Percentiles rank a stretch among this genome's conserved stretches.
Conservation (phyloP, 2,797 vertebrate species). For the Heterohyrax brucei region DNA sequence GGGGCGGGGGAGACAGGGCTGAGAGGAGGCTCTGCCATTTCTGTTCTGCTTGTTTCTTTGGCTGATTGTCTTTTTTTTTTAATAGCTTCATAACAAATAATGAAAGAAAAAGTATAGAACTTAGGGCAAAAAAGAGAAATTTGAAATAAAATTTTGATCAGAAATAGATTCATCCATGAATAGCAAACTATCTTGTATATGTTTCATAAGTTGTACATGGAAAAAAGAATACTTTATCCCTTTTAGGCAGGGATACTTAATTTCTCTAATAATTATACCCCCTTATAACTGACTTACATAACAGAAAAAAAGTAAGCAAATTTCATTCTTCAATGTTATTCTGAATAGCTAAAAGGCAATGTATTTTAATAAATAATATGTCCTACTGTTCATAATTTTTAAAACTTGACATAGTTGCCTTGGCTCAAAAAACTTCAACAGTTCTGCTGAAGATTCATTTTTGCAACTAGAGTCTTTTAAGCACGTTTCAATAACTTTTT, state of each 20-base stretch:
- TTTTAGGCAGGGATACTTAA: neutral
- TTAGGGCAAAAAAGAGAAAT: neutral
- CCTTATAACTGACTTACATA: neutral
- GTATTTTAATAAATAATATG: constrained; percentile 65
- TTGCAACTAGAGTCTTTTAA: constrained; percentile 24
- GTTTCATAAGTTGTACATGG: neutral
- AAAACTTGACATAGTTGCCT: constrained; percentile 35
- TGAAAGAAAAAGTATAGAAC: neutral
- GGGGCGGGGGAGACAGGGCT: neutral
- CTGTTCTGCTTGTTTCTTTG: neutral
- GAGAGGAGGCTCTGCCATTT: too few species aligned
- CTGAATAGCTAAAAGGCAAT: constrained; percentile 34
- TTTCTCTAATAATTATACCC: constrained; percentile 41
- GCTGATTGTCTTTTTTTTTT: neutral
- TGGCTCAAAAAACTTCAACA: neutral
- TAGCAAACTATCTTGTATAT: neutral
- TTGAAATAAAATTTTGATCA: constrained; percentile 48
- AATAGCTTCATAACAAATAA: constrained; percentile 24
- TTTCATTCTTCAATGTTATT: constrained; percentile 28
- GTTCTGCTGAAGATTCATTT: constrained; percentile 38
- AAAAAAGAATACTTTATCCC: neutral
- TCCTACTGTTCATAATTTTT: constrained; percentile 22
- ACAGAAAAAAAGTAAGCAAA: neutral
- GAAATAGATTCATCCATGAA: constrained; percentile 4
- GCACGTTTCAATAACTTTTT: neutral